Conservation (phyloP, 2,113 vertebrate genomes). For the Seriola rivoliana region DNA sequence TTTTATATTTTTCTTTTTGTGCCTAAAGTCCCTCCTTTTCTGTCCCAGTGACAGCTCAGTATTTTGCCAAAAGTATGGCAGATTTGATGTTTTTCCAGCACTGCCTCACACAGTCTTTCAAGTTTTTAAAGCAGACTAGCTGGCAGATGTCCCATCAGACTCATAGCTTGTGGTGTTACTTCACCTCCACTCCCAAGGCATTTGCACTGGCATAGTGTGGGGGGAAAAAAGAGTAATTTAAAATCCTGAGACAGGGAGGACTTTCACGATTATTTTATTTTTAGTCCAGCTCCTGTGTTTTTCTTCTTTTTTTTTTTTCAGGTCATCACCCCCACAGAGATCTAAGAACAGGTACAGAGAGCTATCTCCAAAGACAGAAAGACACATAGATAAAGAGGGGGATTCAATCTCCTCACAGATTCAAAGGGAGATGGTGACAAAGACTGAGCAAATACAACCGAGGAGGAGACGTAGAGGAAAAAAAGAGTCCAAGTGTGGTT, state of each 20-base stretch:
- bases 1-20: background rate
- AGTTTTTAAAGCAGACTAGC: constrained; percentile 20
- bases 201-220: constrained; percentile 6
- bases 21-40: background rate
- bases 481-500: background rate
- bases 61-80: constrained; percentile 1
- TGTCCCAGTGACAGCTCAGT: background rate
- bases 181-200: constrained; percentile 29
- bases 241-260: constrained; percentile 24
- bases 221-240: constrained; percentile 15
- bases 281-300: constrained; percentile 32
- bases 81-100: constrained; percentile 11
- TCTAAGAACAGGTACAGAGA: constrained; percentile 60
- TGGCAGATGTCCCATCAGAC: constrained; percentile 43
- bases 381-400: background rate
- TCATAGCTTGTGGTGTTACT: constrained; percentile 28
- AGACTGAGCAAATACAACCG: constrained; percentile 19
- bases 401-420: constrained; percentile 43
- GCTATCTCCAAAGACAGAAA: constrained; percentile 41
- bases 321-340: constrained; percentile 36
- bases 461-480: constrained; percentile 14
- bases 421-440: constrained; percentile 42
- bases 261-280: constrained; percentile 68
- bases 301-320: constrained; percentile 15
- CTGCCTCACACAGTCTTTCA: constrained; percentile 23